Evolutionary conservation across 2,888 invertebrate genomes (phyloP), one percentile per base, ranked within the genome.

Genomic region (Philonicus albiceps): DNA sequence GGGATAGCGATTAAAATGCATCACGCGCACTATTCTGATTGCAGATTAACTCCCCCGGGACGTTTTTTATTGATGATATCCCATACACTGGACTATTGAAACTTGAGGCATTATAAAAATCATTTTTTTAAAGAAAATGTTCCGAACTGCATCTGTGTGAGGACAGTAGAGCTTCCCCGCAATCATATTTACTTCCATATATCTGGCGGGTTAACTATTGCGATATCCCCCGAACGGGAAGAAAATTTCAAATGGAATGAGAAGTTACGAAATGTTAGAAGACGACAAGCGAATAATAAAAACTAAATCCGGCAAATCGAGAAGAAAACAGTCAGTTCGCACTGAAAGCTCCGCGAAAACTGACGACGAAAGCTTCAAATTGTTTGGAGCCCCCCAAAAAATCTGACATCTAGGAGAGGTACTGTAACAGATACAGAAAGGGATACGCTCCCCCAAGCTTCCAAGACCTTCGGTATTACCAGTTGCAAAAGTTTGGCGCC

Each of bases 341-440:
- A 30, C 30, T 53, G 80, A 80, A 80, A 80, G 80, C 80, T 80
- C 53, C 49, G 16, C 30, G 80, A 80, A 43, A 30, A 80, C 80
- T 80, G 80, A 31, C 27, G 16, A n/a, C 16, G 31, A 49, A 80
- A 80, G 53, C 80, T 80, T 31, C 31, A 7, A n/a, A 16, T 34
- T 76, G 22, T 30, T 13, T 80, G 27, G 31, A 13, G 31, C 53
- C 11, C 16, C 49, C 49, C 53, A 43, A 40, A 22, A 16, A 27
- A 78, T 43, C 30, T 11, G 19, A 43, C 27, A 8, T 27, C 22
- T 7, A 2, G 27, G 27, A 27, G 11, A 64, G 27, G 22, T 1
- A 11, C 8, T 11, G 64, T 16, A 43, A 80, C 27, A 27, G 34
- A 75, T 37, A 76, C 76, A 40, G 76, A 76, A 76, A 76, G 8